Evolutionary conservation across 2,113 vertebrate species (phyloP).

Genomic region (Puntigrus tetrazona): DNA sequence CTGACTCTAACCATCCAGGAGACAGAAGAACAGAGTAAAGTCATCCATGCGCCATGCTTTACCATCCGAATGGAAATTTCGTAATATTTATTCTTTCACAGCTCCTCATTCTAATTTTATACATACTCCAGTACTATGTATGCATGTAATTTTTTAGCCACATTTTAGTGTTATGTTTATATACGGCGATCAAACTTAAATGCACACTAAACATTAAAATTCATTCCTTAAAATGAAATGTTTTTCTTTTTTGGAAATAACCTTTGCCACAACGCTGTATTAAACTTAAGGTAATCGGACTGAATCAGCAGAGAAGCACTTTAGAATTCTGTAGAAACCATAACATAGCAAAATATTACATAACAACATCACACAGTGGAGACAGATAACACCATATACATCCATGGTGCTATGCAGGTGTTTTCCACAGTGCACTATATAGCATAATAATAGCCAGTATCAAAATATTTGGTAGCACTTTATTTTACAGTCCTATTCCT

Average conservation of each 20-base stretch:
- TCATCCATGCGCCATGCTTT: not conserved
- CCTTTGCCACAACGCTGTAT: not conserved
- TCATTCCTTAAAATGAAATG: not conserved
- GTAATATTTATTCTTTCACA: not conserved
- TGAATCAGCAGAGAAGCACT: not conserved
- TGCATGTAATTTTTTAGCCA: not conserved
- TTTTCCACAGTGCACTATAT: not conserved
- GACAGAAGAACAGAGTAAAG: not conserved
- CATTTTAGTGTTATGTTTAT: not conserved
- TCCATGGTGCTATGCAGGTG: not conserved
- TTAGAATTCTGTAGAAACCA: not conserved
- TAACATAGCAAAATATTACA: not conserved
- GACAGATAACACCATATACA: not conserved
- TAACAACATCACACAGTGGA: not conserved
- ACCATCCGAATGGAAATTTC: not conserved
- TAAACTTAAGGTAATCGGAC: not conserved
- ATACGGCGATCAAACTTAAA: not conserved
- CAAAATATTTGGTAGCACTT: no score
- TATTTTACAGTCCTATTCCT: no score
- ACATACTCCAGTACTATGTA: not conserved
- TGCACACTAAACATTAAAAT: not conserved
- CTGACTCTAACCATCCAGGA: not conserved
- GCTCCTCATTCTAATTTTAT: not conserved
- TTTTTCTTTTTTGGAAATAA: not conserved
- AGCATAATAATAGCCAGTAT: not conserved